Conservation (phyloP, 1,140 invertebrate species). For the Proctacanthus coquilletti region DNA sequence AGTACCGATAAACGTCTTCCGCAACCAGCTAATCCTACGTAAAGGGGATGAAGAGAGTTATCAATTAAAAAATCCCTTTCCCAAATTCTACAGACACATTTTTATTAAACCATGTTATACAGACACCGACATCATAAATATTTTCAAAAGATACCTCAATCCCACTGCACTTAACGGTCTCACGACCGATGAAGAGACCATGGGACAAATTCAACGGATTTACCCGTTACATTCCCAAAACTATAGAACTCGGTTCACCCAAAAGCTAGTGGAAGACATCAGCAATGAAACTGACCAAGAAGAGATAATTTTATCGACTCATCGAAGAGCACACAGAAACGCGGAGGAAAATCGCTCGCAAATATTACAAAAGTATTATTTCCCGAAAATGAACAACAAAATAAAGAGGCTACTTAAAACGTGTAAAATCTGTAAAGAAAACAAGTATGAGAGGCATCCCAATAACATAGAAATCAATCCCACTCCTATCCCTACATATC, state of each 20-base stretch:
- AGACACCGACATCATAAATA: not conserved
- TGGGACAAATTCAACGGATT: conserved; percentile 1
- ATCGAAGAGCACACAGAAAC: conserved; percentile 7
- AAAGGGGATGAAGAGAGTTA: not conserved
- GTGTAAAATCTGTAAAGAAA: conserved; percentile 7
- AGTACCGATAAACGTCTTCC: conserved; percentile 6
- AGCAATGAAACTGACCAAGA: conserved; percentile 4
- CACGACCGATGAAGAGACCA: not conserved
- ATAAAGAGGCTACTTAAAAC: not conserved
- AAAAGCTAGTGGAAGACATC: conserved; percentile 3
- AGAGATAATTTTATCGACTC: conserved; percentile 2
- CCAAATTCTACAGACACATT: not conserved
- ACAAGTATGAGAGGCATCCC: conserved; percentile 8
- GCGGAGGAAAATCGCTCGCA: conserved; percentile 5
- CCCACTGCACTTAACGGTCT: not conserved
- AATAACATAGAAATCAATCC: conserved; percentile 1
- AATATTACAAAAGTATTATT: conserved; percentile 6
- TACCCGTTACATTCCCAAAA: not conserved
- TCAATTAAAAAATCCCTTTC: not conserved
- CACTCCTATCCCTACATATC: conserved; percentile 6
- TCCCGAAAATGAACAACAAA: conserved; percentile 5
- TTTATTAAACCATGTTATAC: not conserved
- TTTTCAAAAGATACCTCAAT: not conserved
- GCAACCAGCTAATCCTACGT: conserved; percentile 3
- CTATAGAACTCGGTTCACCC: conserved; percentile 1